Evolutionary conservation across 2,888 invertebrate species (phyloP).

Genomic region (Ennomos fuscantarius): DNA sequence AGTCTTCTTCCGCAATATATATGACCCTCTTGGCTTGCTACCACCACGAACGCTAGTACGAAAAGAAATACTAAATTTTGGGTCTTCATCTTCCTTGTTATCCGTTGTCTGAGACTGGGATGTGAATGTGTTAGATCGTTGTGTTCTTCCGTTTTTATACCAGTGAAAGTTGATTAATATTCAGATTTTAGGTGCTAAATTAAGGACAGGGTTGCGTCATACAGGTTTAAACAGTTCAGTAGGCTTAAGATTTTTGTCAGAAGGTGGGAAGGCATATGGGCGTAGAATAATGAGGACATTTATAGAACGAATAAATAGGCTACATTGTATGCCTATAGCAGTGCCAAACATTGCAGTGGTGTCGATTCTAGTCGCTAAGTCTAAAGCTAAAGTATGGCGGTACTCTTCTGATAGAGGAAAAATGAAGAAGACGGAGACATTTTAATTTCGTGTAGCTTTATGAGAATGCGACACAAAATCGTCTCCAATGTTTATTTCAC

Average conservation of each 20-base stretch:
- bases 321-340: too few relatives aligned
- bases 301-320: not conserved
- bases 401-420: too few relatives aligned
- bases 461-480: too few relatives aligned
- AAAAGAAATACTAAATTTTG: not conserved
- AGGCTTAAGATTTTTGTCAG: slow-evolving; percentile 22
- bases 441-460: too few relatives aligned
- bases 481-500: too few relatives aligned
- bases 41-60: not conserved
- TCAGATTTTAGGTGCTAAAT: slow-evolving; percentile 33
- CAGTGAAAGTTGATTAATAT: slow-evolving; percentile 44
- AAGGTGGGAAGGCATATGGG: slow-evolving; percentile 19
- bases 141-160: slow-evolving; percentile 40
- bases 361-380: too few relatives aligned
- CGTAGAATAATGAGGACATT: not conserved
- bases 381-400: too few relatives aligned
- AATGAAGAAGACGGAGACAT: too few relatives aligned
- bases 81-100: not conserved
- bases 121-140: slow-evolving; percentile 9
- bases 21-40: slow-evolving; percentile 4
- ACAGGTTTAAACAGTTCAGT: slow-evolving; percentile 29
- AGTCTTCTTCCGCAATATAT: slow-evolving; percentile 45
- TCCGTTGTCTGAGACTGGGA: not conserved
- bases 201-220: slow-evolving; percentile 28
- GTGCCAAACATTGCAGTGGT: too few relatives aligned